Base-by-base conservation (phyloP, 1,140 invertebrate species). In the Orius laevigatus region DNA sequence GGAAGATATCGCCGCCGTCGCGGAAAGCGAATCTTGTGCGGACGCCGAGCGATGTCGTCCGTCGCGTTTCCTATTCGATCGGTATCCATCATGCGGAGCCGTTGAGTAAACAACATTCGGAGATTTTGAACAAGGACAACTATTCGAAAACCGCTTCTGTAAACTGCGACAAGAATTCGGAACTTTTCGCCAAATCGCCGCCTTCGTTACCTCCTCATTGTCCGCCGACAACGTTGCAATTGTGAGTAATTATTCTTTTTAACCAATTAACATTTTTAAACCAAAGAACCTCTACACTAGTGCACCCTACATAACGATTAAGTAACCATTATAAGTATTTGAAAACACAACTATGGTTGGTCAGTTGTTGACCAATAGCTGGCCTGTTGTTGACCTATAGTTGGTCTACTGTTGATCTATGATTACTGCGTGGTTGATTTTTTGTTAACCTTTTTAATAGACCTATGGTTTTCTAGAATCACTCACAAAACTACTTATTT, bases 151-250 rank as follows among this genome's bases (percentile, higher is more conserved):
- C 18, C 2, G 11, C 41, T 5, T 15, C 25, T 2, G n/a, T 3
- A 9, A 9, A 18, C 6, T 12, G 18, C 18, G 14, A 11, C 2
- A 31, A 45, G 5, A 4, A 3, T 3, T 38, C 36, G 36, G 11
- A n/a, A n/a, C n/a, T 32, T 8, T 45, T 45, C 43, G 19, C 31
- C 14, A 45, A 50, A 14, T 43, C 47, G 32, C 50, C 50, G 15
- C 49, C 49, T 11, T 34, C 51, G 20, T 46, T 55, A 8, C 54
- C 49, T 3, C 51, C 54, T 2, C 54, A 55, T 14, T 55, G 54
- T 39, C 54, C 54, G 33, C 54, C 54, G 19, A 55, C 54, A 8
- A 55, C 49, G 20, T 51, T 50, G 5, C 54, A 55, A 55, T 38
- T 53, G 54, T 55, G 15, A 55, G 54, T 55, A 53, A 20, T 32